Base-by-base conservation (phyloP, 2,888 invertebrate species). In the Acronicta psi region DNA sequence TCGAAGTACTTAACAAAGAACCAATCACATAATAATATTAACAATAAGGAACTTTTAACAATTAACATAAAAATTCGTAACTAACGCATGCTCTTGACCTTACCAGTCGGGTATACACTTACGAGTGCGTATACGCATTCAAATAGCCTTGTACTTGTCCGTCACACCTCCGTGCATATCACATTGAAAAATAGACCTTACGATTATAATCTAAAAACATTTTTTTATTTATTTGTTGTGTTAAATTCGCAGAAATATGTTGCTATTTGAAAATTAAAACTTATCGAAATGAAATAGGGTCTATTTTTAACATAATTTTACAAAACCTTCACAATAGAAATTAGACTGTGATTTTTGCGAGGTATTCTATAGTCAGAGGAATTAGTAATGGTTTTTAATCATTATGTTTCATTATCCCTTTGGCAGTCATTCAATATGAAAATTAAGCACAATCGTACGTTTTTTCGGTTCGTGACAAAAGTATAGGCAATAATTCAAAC, bases 71-170 rank as follows among this genome's bases (percentile, higher is more conserved):
- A 36, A 20, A 29, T 52, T 23, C 16, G 14, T 40, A 34, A 29
- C 34, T 50, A 56, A 46, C 42, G 20, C 37, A 40, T 40, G 68
- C 18, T 46, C 61, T 68, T 68, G 67, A 73, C 67, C 62, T 68
- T 60, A 43, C 29, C 1, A 49, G 73, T 72, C 43, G 59, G 16
- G 53, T 66, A 53, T 40, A 63, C 43, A 63, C 29, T 44, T 42
- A 47, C 50, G 43, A 51, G 47, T 64, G 60, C 63, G 71, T 61
- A 40, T 45, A 61, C 71, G 63, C 61, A 64, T 49, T 17, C 31
- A 31, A 38, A 60, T 62, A 69, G 70, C 61, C 60, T 60, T 74
- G 79, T 76, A 80, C 80, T 77, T 81, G 77, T 55, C 50, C 60
- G 69, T 55, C 71, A 73, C 65, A 74, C 70, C 62, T 59, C 59